Evolutionary conservation across 1,140 invertebrate genomes (phyloP).

Genomic region (Atta texana): DNA sequence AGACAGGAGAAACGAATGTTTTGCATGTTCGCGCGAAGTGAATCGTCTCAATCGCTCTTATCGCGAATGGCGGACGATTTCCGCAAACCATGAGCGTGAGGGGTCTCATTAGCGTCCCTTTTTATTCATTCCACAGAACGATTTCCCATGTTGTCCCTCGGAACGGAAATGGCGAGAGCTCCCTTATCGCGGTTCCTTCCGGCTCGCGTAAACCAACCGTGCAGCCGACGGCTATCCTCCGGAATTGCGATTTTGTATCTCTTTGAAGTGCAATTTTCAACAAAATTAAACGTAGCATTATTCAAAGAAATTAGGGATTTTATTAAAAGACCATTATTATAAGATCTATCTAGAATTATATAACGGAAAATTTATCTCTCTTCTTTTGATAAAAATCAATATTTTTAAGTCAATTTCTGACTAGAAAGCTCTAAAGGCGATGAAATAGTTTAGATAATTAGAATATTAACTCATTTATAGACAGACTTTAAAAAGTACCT

Average conservation of each 20-base stretch:
- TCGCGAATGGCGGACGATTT: slow-evolving; percentile 70
- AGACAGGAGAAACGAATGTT: slow-evolving; percentile 21
- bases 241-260: slow-evolving; percentile 13
- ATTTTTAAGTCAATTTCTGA: background rate
- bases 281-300: background rate
- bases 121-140: slow-evolving; percentile 68
- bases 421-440: background rate
- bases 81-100: slow-evolving; percentile 51
- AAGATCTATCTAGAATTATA: background rate
- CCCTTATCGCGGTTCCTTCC: slow-evolving; percentile 73
- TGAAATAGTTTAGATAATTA: background rate
- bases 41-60: slow-evolving; percentile 58
- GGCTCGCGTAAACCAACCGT: slow-evolving; percentile 69
- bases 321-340: background rate
- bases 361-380: background rate
- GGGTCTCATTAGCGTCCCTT: slow-evolving; percentile 69
- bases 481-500: background rate
- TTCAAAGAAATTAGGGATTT: background rate
- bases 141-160: slow-evolving; percentile 69
- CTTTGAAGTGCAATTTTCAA: slow-evolving; percentile 6
- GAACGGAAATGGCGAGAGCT: slow-evolving; percentile 70
- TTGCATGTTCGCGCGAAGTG: slow-evolving; percentile 40
- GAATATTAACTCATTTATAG: background rate
- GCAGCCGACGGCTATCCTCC: slow-evolving; percentile 41
- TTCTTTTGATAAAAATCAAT: background rate